These are phyloP conservation scores for Heteromormyrus szaboi DNA, from an alignment of 2,797 vertebrate species.

Conservation along the genomic window DNA sequence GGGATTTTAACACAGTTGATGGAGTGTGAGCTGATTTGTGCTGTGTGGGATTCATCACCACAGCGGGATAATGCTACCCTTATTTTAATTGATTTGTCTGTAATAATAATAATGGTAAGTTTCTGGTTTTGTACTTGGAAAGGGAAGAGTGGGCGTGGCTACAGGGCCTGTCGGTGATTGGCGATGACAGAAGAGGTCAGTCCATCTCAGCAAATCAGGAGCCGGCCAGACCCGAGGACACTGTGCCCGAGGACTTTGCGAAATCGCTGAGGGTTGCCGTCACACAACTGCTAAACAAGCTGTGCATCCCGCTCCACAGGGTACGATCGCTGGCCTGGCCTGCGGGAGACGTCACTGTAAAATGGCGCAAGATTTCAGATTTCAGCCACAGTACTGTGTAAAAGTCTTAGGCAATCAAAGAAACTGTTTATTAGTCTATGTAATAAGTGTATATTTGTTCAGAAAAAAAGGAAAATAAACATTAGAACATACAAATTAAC, in stretches of 20 bases:
- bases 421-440: background rate
- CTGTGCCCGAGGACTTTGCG: conserved; percentile 51
- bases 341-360: background rate
- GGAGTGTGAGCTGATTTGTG: background rate
- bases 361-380: background rate
- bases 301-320: conserved; percentile 68
- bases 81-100: background rate
- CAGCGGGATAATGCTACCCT: background rate
- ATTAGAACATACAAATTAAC: background rate
- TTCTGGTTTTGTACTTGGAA: conserved; percentile 4
- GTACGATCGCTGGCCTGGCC: conserved; percentile 40
- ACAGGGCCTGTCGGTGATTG: conserved; percentile 55
- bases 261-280: conserved; percentile 56
- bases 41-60: background rate
- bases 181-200: conserved; percentile 51
- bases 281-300: conserved; percentile 61
- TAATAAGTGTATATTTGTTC: background rate
- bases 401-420: background rate
- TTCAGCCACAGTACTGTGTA: background rate
- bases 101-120: background rate
- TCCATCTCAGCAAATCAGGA: conserved; percentile 35
- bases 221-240: conserved; percentile 44
- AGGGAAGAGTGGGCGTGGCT: conserved; percentile 72
- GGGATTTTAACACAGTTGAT: background rate
- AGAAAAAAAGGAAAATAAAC: background rate